phyloP scores from a whole-genome alignment of 2,113 vertebrate species.

The Microcebus murinus region DNA sequence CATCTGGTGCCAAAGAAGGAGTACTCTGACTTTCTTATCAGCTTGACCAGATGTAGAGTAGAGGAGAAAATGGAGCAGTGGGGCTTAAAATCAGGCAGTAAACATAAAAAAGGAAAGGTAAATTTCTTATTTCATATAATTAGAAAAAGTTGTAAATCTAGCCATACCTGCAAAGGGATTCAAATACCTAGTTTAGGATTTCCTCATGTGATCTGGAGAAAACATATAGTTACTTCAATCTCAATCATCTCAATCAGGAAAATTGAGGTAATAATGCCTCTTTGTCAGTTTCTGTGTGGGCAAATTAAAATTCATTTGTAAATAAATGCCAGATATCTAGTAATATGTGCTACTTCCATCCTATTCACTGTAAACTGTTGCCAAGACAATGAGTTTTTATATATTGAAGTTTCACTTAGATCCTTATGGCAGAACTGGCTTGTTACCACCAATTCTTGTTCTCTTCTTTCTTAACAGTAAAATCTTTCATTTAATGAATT shows the following conservation, averaged over 20 bases:
- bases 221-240: background rate
- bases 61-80: background rate
- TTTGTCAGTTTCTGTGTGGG: background rate
- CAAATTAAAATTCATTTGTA: background rate
- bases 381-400: background rate
- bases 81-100: background rate
- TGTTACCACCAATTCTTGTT: background rate
- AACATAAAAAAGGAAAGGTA: background rate
- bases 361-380: background rate
- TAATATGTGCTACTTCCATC: background rate
- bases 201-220: background rate
- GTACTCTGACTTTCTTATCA: background rate
- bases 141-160: background rate
- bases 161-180: background rate
- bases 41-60: too few species aligned
- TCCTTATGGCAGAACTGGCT: background rate
- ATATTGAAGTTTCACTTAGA: background rate
- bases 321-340: background rate
- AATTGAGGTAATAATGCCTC: background rate
- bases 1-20: background rate
- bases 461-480: background rate
- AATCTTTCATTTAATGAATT: background rate
- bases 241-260: background rate
- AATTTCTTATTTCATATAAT: background rate
- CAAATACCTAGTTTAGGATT: background rate